These are phyloP conservation scores for Desoria tigrina DNA, from an alignment of 2,888 invertebrate genomes.

Conservation along the genomic window DNA sequence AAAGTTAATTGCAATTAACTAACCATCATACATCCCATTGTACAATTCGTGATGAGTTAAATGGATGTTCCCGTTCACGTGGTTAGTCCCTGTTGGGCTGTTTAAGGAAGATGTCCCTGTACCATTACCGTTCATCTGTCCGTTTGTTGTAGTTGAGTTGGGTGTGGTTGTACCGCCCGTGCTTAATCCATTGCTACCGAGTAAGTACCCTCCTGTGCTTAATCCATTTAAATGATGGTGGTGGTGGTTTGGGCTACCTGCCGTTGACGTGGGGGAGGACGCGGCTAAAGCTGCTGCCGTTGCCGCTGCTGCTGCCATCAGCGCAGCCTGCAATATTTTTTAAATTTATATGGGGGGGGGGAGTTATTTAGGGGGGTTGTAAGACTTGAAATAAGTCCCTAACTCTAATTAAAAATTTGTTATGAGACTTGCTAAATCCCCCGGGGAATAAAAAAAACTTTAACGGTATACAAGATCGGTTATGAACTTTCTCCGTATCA, in stretches of 20 bases:
- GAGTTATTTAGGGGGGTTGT: too few species aligned
- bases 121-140: constrained; percentile 4
- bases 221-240: constrained; percentile 15
- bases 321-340: neutral
- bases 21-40: constrained; percentile 15
- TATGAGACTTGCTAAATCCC: too few species aligned
- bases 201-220: constrained; percentile 2
- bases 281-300: constrained; percentile 23
- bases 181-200: constrained; percentile 2
- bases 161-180: constrained; percentile 17
- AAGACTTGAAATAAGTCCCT: too few species aligned
- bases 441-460: too few species aligned
- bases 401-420: too few species aligned
- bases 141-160: constrained; percentile 13
- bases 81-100: neutral
- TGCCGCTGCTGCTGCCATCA: constrained; percentile 17
- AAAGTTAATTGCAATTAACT: neutral
- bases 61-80: neutral
- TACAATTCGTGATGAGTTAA: constrained; percentile 11
- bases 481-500: too few species aligned
- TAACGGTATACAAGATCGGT: too few species aligned
- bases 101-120: constrained; percentile 6
- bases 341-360: too few species aligned
- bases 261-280: constrained; percentile 9
- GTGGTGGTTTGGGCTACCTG: constrained; percentile 26